phyloP scores from a whole-genome alignment of 2,113 vertebrate species.

The Myiagra hebetior region DNA sequence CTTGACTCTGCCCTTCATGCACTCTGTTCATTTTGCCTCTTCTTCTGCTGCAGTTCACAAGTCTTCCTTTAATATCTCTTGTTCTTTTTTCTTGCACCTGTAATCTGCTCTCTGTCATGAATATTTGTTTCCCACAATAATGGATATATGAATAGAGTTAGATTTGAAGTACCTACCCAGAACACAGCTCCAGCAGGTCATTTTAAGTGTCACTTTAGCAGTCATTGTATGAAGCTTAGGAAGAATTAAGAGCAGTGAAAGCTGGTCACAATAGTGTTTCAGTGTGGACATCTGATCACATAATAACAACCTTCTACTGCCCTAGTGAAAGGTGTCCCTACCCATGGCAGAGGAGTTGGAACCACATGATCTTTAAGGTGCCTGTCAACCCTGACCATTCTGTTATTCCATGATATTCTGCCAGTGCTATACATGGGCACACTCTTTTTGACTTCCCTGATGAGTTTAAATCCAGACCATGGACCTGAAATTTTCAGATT shows the following conservation, averaged over 20 bases:
- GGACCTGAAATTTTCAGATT: neutral
- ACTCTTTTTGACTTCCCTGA: neutral
- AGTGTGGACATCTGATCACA: neutral
- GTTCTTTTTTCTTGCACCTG: neutral
- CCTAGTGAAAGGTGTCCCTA: neutral
- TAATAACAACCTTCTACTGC: neutral
- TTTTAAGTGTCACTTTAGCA: neutral
- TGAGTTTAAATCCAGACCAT: neutral
- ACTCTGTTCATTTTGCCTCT: neutral
- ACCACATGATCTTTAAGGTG: neutral
- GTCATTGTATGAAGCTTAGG: neutral
- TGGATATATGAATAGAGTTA: neutral
- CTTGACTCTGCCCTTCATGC: neutral
- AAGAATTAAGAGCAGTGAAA: neutral
- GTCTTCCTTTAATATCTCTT: neutral
- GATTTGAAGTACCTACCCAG: neutral
- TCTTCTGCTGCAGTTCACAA: neutral
- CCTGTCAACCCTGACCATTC: neutral
- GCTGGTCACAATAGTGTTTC: neutral
- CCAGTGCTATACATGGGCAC: neutral
- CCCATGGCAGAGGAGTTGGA: neutral
- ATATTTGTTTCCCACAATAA: neutral
- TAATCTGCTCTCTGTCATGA: neutral
- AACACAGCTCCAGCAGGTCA: neutral
- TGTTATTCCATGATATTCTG: neutral